Base-by-base conservation (phyloP, 1,140 invertebrate species). In the Hermetia illucens region DNA sequence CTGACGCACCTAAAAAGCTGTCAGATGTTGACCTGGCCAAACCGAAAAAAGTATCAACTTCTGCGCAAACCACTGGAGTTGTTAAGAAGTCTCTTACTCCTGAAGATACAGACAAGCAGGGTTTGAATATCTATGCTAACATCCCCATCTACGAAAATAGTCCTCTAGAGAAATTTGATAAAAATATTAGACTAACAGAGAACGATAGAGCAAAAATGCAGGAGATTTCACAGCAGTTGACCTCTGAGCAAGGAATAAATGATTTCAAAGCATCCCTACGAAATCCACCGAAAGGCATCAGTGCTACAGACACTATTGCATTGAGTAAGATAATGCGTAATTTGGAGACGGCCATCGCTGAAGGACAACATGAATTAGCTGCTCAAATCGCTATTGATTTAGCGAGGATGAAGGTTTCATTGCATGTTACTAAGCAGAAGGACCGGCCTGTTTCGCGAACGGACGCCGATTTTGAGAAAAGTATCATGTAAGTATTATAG, bases 361-460 rank as follows among this genome's bases (percentile, higher is more conserved):
- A 68, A 38, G 79, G 79, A 4, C 66, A 80, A 40, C 69, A 79
- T 58, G 64, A 69, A 18, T 64, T 74, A 45, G 79, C 80, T 1
- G 74, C 80, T 3, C 62, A 60, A 39, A 63, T 79, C 18, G 79
- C 80, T 3, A 71, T 72, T 48, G 75, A 82, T 55, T 63, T 83
- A 38, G 79, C 80, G 0, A 62, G 72, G 20, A 52, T 79, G 16
- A 77, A 75, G 55, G 72, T 78, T 29, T 70, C 68, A 46, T 76
- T 75, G 54, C 71, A 70, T 13, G 75, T 78, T 5, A 66, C 72
- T 22, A 53, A 72, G 39, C 71, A 74, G 45, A 32, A n/a, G n/a
- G n/a, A n/a, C n/a, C n/a, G n/a, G n/a, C n/a, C n/a, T n/a, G n/a
- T n/a, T n/a, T n/a, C n/a, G n/a, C n/a, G n/a, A n/a, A n/a, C n/a